These are phyloP conservation scores for Lycophotia porphyrea DNA, from an alignment of 2,888 invertebrate species.

Conservation along the genomic window DNA sequence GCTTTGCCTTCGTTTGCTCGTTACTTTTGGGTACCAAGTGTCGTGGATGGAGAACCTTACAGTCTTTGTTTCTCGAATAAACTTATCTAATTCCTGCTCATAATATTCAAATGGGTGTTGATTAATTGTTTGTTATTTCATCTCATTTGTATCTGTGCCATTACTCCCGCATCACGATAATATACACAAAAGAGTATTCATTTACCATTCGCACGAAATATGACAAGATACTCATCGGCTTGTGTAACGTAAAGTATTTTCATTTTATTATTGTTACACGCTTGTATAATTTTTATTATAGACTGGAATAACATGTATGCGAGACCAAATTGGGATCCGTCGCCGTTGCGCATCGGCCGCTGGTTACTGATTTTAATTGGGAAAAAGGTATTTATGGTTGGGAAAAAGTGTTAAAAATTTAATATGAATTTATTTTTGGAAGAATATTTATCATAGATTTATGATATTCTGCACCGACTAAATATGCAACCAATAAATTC, in stretches of 20 bases:
- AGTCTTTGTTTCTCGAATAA: not conserved
- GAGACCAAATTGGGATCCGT: constrained; percentile 36
- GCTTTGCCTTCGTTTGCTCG: not conserved
- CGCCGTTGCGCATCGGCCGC: constrained; percentile 27
- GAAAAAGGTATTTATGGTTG: constrained; percentile 29
- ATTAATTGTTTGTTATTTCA: not conserved
- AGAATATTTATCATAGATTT: constrained; percentile 13
- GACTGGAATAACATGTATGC: constrained; percentile 38
- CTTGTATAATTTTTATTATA: constrained; percentile 27
- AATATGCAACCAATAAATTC: constrained; percentile 20
- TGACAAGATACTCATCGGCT: constrained; percentile 23
- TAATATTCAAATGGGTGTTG: not conserved
- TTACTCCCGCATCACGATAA: constrained; percentile 20
- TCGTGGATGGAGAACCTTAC: not conserved
- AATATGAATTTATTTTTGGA: constrained; percentile 20
- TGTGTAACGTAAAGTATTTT: constrained; percentile 32
- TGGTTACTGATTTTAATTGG: constrained; percentile 50
- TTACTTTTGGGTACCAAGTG: not conserved
- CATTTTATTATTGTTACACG: constrained; percentile 42
- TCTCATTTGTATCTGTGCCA: constrained; percentile 4
- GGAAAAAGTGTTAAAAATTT: constrained; percentile 25
- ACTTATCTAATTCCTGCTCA: not conserved
- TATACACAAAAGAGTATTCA: constrained; percentile 24
- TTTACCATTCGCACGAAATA: constrained; percentile 29
- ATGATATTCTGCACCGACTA: constrained; percentile 18